Evolutionary conservation across 2,797 vertebrate genomes (phyloP), one percentile per base, ranked within the genome.

Genomic region (Sibirionetta formosa): DNA sequence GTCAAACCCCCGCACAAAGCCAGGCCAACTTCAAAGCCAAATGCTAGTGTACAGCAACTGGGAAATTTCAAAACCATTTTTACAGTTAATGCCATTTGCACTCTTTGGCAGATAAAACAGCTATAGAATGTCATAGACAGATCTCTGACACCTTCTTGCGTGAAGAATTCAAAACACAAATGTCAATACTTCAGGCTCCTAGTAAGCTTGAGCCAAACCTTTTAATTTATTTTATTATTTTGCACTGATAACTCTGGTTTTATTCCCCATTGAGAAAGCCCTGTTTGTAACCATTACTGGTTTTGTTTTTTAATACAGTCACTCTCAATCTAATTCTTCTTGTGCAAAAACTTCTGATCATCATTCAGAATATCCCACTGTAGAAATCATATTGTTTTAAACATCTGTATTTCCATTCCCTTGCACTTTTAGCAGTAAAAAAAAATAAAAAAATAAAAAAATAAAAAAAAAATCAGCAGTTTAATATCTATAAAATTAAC

Each of bases 401-500:
- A 57, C 8, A 50, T 31, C 58, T 68, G 33, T 16, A 48, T 65
- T 91, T 91, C 57, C 31, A 40, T 58, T 63, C 53, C 71, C 71
- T 36, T 57, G 77, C 64, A 85, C 17, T 83, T 94, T 78, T 27
- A 82, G 23, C 27, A 69, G 80, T 94, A 78, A 88, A 57, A 82
- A 68, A 60, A 29, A 46, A 42, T 8, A 42, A 42, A 42, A 42
- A 42, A 16, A 44, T 40, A 42, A 42, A 16, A 14, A 40, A 35
- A 35, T 35, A 40, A 40, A 22, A 46, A 20, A 46, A 81, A 68
- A 60, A n/a, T 29, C 53, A 85, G 40, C 29, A 78, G 70, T 61
- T 92, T 79, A 83, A 24, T 90, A 81, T 40, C 54, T 91, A 92
- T 42, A 96, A 96, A 95, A 93, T 90, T 70, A 93, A 73, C 72